phyloP scores from a whole-genome alignment of 2,797 vertebrate species.

The Acanthornis magna region DNA sequence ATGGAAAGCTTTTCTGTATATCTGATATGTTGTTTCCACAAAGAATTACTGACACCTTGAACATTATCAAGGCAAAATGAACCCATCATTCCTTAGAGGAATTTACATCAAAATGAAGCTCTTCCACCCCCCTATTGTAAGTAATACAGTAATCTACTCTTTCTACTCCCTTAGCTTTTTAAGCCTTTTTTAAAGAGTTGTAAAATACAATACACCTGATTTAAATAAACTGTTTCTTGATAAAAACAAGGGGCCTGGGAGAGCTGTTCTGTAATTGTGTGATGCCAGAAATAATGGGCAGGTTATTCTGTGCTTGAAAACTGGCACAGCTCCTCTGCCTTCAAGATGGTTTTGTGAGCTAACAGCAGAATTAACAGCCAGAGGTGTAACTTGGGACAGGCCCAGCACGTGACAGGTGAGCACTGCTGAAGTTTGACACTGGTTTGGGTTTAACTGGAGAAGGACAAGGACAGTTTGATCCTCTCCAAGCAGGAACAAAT shows the following conservation, averaged over 20 bases:
- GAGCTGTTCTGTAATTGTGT: neutral
- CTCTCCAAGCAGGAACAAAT: neutral
- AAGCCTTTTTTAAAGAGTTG: constrained; percentile 46
- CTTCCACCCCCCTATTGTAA: constrained; percentile 44
- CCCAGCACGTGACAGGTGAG: neutral
- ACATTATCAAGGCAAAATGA: constrained; percentile 10
- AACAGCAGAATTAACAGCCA: neutral
- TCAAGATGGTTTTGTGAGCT: neutral
- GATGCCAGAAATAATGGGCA: neutral
- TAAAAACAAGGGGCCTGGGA: constrained; percentile 46
- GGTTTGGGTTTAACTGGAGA: neutral
- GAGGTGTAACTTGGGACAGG: neutral
- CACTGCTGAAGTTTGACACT: neutral
- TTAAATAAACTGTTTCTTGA: constrained; percentile 48
- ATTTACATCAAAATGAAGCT: constrained; percentile 52
- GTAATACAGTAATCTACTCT: constrained; percentile 54
- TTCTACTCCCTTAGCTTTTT: constrained; percentile 54
- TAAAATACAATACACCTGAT: constrained; percentile 55
- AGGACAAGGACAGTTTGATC: neutral
- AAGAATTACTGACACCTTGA: constrained; percentile 22
- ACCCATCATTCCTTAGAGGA: constrained; percentile 25
- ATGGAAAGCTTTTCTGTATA: neutral
- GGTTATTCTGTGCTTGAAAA: neutral
- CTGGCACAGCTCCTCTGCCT: neutral
- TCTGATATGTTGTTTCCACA: neutral